phyloP scores from a whole-genome alignment of 2,888 invertebrate genomes.

The Apodemia zela region DNA sequence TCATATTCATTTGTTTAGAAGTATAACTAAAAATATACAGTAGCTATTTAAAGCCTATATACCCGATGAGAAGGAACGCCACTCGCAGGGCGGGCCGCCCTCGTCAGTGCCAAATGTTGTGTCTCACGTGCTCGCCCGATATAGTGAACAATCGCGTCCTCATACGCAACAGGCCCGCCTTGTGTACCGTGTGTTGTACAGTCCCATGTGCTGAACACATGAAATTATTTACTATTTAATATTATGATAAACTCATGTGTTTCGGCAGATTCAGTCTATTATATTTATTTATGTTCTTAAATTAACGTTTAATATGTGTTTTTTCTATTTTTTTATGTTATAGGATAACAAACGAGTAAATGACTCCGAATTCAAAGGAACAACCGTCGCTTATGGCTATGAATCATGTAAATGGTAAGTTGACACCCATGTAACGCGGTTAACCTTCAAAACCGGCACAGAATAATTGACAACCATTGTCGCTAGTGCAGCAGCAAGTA shows the following conservation, averaged over 20 bases:
- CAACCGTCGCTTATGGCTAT: too few relatives aligned
- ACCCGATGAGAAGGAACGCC: not conserved
- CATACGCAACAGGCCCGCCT: slow-evolving; percentile 11
- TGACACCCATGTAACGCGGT: too few relatives aligned
- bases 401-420: too few relatives aligned
- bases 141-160: slow-evolving; percentile 36
- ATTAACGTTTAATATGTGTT: too few relatives aligned
- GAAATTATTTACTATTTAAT: slow-evolving; percentile 34
- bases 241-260: not conserved
- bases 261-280: not conserved
- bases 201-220: slow-evolving; percentile 58
- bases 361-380: too few relatives aligned
- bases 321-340: too few relatives aligned
- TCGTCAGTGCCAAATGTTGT: slow-evolving; percentile 38
- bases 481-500: too few relatives aligned
- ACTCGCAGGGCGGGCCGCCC: slow-evolving; percentile 59
- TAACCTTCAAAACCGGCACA: too few relatives aligned
- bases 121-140: slow-evolving; percentile 34
- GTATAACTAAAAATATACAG: not conserved
- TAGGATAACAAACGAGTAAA: too few relatives aligned
- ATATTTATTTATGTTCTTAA: not conserved
- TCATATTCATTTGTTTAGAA: too few relatives aligned
- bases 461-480: too few relatives aligned
- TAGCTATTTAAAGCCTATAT: slow-evolving; percentile 2
- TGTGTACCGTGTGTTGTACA: slow-evolving; percentile 47